A percentile compares a stretch with the other conserved stretches of the same genome.
These are phyloP conservation scores for Oncorhynchus nerka DNA, from an alignment of 2,113 vertebrate species.

Conservation along the genomic window DNA sequence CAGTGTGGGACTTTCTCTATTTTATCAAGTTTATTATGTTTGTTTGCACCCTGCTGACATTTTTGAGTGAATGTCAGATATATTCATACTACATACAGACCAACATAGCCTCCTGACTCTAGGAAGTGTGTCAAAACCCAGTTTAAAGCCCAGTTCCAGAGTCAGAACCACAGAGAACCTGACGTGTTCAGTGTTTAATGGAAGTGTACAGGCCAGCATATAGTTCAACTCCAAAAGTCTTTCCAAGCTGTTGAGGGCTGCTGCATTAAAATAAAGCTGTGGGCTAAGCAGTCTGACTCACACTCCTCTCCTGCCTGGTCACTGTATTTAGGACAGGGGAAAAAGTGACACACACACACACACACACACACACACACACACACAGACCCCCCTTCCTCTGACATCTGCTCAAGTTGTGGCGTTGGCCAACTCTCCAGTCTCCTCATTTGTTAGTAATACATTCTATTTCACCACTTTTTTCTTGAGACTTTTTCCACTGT, in stretches of 20 bases:
- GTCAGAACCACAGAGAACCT: not conserved
- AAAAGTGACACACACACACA: constrained; percentile 52
- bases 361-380: constrained; percentile 25
- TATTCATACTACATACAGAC: not conserved
- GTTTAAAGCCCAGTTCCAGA: not conserved
- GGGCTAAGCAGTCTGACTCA: constrained; percentile 39
- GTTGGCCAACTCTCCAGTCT: constrained; percentile 26
- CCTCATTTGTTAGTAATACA: constrained; percentile 52
- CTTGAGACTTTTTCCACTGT: constrained; percentile 9
- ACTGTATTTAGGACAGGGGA: constrained; percentile 37
- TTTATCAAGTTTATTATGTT: no score
- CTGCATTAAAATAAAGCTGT: constrained; percentile 30
- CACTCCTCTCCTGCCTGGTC: constrained; percentile 33
- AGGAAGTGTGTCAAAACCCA: constrained; percentile 1
- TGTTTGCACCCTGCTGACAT: no score
- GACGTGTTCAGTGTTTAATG: constrained; percentile 11
- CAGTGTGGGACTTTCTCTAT: no score
- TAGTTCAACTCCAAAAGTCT: constrained; percentile 8
- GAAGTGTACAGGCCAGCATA: constrained; percentile 1
- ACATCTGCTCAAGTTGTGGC: constrained; percentile 37
- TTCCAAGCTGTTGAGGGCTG: constrained; percentile 16
- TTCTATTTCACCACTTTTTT: constrained; percentile 35
- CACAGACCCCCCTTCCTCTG: constrained; percentile 27
- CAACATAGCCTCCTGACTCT: not conserved
- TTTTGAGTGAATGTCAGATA: not conserved